phyloP scores from a whole-genome alignment of 2,888 invertebrate species.

The Rhagonycha lutea region DNA sequence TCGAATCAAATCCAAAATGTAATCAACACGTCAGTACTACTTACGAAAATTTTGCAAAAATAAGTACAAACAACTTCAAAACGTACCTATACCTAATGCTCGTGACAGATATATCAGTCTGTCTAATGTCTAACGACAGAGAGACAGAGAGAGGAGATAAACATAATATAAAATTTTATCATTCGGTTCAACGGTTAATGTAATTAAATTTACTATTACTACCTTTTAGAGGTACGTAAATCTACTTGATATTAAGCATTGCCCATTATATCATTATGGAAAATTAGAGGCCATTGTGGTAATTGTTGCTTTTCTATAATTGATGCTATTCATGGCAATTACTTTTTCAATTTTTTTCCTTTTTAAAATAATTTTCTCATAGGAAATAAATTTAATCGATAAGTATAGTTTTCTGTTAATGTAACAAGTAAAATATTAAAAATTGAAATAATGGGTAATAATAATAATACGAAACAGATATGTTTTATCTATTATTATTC shows the following conservation, averaged over 20 bases:
- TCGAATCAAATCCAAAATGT: too few relatives aligned
- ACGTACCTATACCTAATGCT: too few relatives aligned
- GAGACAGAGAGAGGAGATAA: background rate
- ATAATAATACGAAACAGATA: background rate
- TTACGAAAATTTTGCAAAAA: too few relatives aligned
- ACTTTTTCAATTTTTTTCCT: background rate
- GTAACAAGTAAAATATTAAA: background rate
- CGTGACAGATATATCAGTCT: too few relatives aligned
- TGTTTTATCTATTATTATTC: background rate
- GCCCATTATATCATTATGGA: constrained; percentile 11
- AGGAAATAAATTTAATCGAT: background rate
- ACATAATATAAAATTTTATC: background rate
- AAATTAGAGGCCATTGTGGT: constrained; percentile 15
- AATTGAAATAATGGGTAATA: background rate
- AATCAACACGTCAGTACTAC: too few relatives aligned
- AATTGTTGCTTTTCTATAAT: constrained; percentile 13
- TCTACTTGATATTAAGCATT: constrained; percentile 11
- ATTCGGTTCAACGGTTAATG: background rate
- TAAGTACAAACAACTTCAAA: too few relatives aligned
- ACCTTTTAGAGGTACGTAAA: background rate
- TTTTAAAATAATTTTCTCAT: background rate
- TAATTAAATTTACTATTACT: background rate
- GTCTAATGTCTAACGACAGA: too few relatives aligned
- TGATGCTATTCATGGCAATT: background rate
- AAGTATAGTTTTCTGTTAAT: background rate